These are phyloP conservation scores for Hycleus phaleratus DNA, from an alignment of 1,140 invertebrate genomes.

Conservation along the genomic window DNA sequence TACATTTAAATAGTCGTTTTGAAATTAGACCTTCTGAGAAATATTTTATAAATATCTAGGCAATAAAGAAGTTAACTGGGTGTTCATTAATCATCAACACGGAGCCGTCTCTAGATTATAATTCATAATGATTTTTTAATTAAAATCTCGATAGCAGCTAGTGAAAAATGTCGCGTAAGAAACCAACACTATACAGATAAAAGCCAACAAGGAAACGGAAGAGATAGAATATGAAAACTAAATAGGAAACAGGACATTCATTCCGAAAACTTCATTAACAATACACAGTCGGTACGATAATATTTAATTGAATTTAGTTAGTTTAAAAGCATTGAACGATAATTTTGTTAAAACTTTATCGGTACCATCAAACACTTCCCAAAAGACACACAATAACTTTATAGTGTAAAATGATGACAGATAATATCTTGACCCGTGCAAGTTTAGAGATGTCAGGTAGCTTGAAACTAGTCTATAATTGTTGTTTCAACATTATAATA, in stretches of 20 bases:
- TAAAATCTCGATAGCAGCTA: constrained; percentile 26
- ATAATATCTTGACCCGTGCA: constrained; percentile 8
- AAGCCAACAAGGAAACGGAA: constrained; percentile 12
- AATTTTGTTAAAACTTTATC: not conserved
- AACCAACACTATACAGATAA: constrained; percentile 29
- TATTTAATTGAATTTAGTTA: constrained; percentile 18
- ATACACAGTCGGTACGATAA: constrained; percentile 20
- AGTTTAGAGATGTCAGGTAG: constrained; percentile 3
- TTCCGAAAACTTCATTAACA: constrained; percentile 18
- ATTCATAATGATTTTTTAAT: constrained; percentile 36
- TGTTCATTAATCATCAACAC: constrained; percentile 20
- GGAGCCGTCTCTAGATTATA: constrained; percentile 23
- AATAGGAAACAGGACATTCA: constrained; percentile 11
- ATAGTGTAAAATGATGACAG: constrained; percentile 9
- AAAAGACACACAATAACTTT: constrained; percentile 8
- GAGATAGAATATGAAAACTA: constrained; percentile 10
- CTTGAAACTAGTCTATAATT: not conserved
- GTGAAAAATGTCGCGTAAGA: constrained; percentile 31
- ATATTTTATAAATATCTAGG: constrained; percentile 10
- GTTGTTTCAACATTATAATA: no score
- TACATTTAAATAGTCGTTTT: not conserved
- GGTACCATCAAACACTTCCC: not conserved
- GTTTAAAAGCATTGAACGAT: not conserved
- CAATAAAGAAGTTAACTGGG: constrained; percentile 20
- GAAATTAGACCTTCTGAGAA: constrained; percentile 9